These are phyloP conservation scores for Xerus inauris DNA, from an alignment of 2,113 vertebrate species.

Conservation along the genomic window DNA sequence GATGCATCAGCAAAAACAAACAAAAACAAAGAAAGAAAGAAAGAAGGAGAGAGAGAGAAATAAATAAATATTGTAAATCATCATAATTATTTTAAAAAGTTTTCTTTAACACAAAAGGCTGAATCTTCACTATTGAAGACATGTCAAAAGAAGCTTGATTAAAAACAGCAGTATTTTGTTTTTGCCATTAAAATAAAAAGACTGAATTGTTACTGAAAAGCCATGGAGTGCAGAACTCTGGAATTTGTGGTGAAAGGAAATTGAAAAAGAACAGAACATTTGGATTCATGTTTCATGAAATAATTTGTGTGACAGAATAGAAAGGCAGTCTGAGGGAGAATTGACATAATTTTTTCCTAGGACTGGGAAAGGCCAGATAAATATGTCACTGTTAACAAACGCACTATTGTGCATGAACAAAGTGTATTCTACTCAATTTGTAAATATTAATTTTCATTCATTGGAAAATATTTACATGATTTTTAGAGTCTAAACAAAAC, in stretches of 20 bases:
- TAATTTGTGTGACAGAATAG: constrained; percentile 92
- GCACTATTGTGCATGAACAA: constrained; percentile 85
- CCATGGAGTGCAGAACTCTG: constrained; percentile 83
- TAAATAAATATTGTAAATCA: constrained; percentile 42
- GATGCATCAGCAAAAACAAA: not conserved
- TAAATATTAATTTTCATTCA: constrained; percentile 84
- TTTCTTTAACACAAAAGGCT: constrained; percentile 77
- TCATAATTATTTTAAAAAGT: constrained; percentile 67
- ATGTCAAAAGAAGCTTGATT: constrained; percentile 86
- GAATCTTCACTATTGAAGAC: constrained; percentile 84
- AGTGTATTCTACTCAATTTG: constrained; percentile 77
- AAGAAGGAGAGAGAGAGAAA: no score
- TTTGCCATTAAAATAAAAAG: constrained; percentile 89
- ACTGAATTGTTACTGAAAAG: constrained; percentile 88
- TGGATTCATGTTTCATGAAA: constrained; percentile 93
- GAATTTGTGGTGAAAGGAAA: constrained; percentile 92
- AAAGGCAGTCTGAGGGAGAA: constrained; percentile 89
- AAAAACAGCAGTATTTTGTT: constrained; percentile 87
- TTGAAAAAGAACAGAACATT: constrained; percentile 93
- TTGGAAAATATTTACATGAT: constrained; percentile 49
- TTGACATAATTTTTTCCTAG: constrained; percentile 90
- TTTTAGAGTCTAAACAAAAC: not conserved
- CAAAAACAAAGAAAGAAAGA: no score
- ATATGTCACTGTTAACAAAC: constrained; percentile 91
- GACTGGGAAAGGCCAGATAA: constrained; percentile 88